These are phyloP conservation scores for Amphiduros pacificus DNA, from an alignment of 2,888 invertebrate genomes.

Conservation along the genomic window DNA sequence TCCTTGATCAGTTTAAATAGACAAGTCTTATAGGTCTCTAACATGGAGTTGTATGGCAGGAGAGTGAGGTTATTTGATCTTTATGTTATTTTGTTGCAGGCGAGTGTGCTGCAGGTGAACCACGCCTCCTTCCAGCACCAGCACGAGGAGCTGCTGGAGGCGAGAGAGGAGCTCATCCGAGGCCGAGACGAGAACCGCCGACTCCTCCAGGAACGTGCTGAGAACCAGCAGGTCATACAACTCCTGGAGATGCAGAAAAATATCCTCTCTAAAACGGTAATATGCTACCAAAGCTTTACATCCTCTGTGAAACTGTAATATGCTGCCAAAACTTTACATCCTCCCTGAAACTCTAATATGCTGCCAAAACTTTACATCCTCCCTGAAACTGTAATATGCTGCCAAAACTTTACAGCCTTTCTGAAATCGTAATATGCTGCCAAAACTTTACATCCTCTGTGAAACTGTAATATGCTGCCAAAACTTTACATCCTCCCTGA, in stretches of 20 bases:
- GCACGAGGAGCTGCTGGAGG: conserved; percentile 21
- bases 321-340: no score
- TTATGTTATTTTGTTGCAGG: conserved; percentile 27
- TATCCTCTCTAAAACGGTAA: conserved; percentile 53
- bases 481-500: conserved; percentile 51
- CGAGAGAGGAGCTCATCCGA: conserved; percentile 13
- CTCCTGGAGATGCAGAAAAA: conserved; percentile 55
- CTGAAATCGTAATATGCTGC: no score
- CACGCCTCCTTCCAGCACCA: conserved; percentile 16
- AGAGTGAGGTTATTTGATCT: neutral
- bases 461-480: no score
- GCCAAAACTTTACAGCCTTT: no score
- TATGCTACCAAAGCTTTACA: no score
- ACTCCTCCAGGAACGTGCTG: conserved; percentile 49
- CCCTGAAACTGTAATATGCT: conserved; percentile 53
- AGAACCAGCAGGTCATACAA: conserved; percentile 55
- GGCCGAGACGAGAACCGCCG: conserved; percentile 48
- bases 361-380: no score
- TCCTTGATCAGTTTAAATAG: no score
- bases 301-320: no score
- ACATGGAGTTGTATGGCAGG: no score
- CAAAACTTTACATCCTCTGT: no score
- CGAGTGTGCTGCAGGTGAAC: conserved; percentile 36
- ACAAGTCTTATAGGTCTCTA: no score
- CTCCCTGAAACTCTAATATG: no score